These are phyloP conservation scores for Eupithecia abbreviata DNA, from an alignment of 2,888 invertebrate species.

Conservation along the genomic window DNA sequence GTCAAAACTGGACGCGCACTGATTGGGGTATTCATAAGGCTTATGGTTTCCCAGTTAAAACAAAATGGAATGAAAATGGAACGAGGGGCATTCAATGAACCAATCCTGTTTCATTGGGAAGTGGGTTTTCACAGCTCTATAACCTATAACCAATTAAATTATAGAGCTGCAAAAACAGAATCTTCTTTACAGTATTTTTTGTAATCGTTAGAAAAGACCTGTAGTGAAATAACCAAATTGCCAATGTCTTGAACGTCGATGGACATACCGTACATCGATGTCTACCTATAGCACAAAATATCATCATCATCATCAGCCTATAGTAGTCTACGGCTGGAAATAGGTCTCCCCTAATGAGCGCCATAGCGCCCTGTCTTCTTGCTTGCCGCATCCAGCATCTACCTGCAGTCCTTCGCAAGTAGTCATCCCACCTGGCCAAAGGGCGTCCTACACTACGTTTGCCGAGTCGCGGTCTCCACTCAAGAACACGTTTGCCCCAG, in stretches of 20 bases:
- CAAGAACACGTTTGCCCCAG: too few relatives aligned
- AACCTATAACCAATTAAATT: not conserved
- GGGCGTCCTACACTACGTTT: too few relatives aligned
- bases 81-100: not conserved
- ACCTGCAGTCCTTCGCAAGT: too few relatives aligned
- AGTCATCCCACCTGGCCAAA: too few relatives aligned
- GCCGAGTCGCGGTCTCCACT: too few relatives aligned
- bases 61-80: constrained; percentile 10
- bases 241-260: not conserved
- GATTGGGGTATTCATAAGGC: constrained; percentile 24
- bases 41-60: constrained; percentile 13
- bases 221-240: not conserved
- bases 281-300: not conserved
- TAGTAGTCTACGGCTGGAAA: too few relatives aligned
- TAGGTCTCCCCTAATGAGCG: too few relatives aligned
- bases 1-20: constrained; percentile 17
- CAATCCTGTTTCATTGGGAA: constrained; percentile 9
- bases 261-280: too few relatives aligned
- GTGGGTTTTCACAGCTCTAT: not conserved
- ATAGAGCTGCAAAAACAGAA: too few relatives aligned
- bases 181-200: not conserved
- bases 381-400: too few relatives aligned
- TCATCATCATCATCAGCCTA: too few relatives aligned
- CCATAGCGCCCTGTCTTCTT: too few relatives aligned
- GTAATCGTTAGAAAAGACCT: not conserved